Percentiles rank a stretch among this genome's conserved stretches.
Conservation (phyloP, 1,140 invertebrate species). For the Zaprionus ornatus region DNA sequence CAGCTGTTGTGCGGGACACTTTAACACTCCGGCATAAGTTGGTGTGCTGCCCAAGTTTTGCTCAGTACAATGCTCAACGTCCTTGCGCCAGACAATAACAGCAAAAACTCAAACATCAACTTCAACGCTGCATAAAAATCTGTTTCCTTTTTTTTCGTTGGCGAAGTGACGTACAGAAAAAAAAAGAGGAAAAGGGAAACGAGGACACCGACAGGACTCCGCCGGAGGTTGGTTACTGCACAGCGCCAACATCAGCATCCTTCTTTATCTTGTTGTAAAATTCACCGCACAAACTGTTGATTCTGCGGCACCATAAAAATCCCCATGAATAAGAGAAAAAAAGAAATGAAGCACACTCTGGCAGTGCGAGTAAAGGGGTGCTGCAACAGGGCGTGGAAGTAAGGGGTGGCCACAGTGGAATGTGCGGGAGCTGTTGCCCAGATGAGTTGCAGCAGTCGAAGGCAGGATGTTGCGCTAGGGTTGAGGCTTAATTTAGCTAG, state of each 20-base stretch:
- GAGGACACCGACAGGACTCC: not conserved
- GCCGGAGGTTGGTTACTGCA: slow-evolving; percentile 4
- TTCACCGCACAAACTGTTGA: slow-evolving; percentile 83
- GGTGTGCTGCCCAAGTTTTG: slow-evolving; percentile 12
- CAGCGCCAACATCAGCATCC: slow-evolving; percentile 29
- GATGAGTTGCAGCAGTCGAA: slow-evolving; percentile 62
- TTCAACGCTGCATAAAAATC: slow-evolving; percentile 62
- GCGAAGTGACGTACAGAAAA: slow-evolving; percentile 2
- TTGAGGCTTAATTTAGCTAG: slow-evolving; percentile 74
- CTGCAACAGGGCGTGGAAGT: not conserved
- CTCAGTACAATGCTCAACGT: slow-evolving; percentile 34
- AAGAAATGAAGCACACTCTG: slow-evolving; percentile 30
- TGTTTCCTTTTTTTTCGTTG: slow-evolving; percentile 7
- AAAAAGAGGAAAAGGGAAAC: not conserved
- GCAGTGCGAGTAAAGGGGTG: slow-evolving; percentile 10
- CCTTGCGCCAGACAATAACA: slow-evolving; percentile 56
- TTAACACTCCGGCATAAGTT: not conserved
- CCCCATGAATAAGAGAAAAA: slow-evolving; percentile 72
- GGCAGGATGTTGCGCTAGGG: slow-evolving; percentile 43
- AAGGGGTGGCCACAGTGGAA: slow-evolving; percentile 49
- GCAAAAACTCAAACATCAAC: slow-evolving; percentile 62
- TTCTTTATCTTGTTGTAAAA: slow-evolving; percentile 83
- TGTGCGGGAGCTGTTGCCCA: slow-evolving; percentile 34
- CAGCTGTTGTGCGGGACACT: not conserved
- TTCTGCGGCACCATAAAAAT: slow-evolving; percentile 83